Evolutionary conservation across 1,140 invertebrate species (phyloP), one percentile per base, ranked within the genome.

Genomic region (Zaprionus ghesquierei): DNA sequence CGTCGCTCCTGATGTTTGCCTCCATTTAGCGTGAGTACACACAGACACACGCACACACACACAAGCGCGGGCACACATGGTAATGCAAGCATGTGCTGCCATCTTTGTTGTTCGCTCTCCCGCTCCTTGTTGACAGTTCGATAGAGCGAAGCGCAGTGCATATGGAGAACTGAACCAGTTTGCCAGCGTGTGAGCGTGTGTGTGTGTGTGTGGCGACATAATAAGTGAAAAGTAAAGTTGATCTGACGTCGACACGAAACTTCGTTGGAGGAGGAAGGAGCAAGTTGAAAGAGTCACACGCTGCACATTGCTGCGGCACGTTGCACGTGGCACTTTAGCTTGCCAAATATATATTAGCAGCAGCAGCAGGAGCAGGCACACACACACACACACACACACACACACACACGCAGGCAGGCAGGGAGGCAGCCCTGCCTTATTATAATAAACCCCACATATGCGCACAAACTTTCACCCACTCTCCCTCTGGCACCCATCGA

Each of bases 331-430:
- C 71, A 81, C 61, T 75, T 63, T 33, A 46, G 65, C 51, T 54
- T 84, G 64, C 75, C 75, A 75, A 75, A 75, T 79, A 77, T 69
- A 82, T 69, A 79, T 70, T 63, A 69, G 56, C 64, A 44, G 12
- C 60, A 54, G 38, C 5, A 15, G 35, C 53, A 44, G 31, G 10
- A 58, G 12, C 33, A 56, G 22, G 33, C 29, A 38, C 31, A 44
- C 59, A 59, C 8, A 41, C 15, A 64, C 13, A n/a, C n/a, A n/a
- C n/a, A 35, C 31, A 54, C 2, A 6, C 8, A 50, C 12, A 3
- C 6, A 38, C 15, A 29, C 35, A 64, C 5, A 55, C 22, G 5
- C 22, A 12, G 35, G 33, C 9, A 31, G 29, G 29, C 29, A n/a
- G n/a, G 29, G 9, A 31, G n/a, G n/a, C 33, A 41, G 35, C 35